These are phyloP conservation scores for Echiichthys vipera DNA, from an alignment of 2,797 vertebrate genomes.

Conservation along the genomic window DNA sequence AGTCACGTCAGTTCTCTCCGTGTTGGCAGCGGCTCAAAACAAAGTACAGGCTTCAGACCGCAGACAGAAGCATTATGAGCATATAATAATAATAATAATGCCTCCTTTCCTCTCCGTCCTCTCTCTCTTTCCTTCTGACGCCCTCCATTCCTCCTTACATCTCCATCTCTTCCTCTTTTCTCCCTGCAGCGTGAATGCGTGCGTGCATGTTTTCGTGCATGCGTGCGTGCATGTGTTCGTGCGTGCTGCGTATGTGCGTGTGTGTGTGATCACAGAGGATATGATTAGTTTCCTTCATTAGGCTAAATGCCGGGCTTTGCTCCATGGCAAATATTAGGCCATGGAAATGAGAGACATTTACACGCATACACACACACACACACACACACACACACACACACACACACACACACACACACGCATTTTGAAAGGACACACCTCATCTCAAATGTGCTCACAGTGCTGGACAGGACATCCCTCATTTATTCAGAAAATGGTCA, in stretches of 20 bases:
- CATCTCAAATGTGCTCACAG: slow-evolving; percentile 50
- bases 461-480: slow-evolving; percentile 60
- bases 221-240: slow-evolving; percentile 28
- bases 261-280: slow-evolving; percentile 70
- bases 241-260: slow-evolving; percentile 31
- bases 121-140: slow-evolving; percentile 16
- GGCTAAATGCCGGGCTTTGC: slow-evolving; percentile 73
- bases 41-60: slow-evolving; percentile 49
- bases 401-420: slow-evolving; percentile 25
- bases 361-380: slow-evolving; percentile 38
- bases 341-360: slow-evolving; percentile 80
- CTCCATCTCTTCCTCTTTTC: slow-evolving; percentile 19
- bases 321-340: slow-evolving; percentile 82
- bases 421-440: slow-evolving; percentile 45
- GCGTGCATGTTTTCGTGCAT: slow-evolving; percentile 21
- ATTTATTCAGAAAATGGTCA: slow-evolving; percentile 61
- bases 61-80: slow-evolving; percentile 59
- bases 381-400: slow-evolving; percentile 20
- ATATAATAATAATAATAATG: slow-evolving; percentile 15
- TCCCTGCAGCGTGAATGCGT: slow-evolving; percentile 12
- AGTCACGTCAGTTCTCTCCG: slow-evolving; percentile 32
- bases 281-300: slow-evolving; percentile 83
- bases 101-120: slow-evolving; percentile 43
- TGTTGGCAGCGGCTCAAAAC: slow-evolving; percentile 62
- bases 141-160: slow-evolving; percentile 31